Percentiles rank a stretch among this genome's conserved stretches.
These are phyloP conservation scores for Gasteruption jaculator DNA, from an alignment of 2,888 invertebrate species.

Conservation along the genomic window DNA sequence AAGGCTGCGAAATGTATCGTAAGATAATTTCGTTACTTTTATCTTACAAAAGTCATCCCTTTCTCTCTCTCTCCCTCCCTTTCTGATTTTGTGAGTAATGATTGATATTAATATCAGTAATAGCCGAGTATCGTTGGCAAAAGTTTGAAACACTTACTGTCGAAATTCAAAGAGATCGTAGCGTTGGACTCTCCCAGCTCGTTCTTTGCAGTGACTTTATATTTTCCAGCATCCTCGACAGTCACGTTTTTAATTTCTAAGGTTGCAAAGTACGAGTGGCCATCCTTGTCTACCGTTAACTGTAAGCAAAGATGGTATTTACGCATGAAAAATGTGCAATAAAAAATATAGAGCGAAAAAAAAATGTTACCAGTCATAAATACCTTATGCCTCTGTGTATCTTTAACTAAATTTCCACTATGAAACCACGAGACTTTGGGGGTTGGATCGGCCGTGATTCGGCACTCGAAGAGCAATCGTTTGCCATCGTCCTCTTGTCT, in stretches of 20 bases:
- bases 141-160: conserved; percentile 81
- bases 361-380: background rate
- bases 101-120: conserved; percentile 8
- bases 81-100: background rate
- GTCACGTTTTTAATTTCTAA: conserved; percentile 92
- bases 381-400: conserved; percentile 84
- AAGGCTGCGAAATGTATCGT: too few species aligned
- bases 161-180: conserved; percentile 95
- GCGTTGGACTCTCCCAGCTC: conserved; percentile 97
- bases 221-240: conserved; percentile 96
- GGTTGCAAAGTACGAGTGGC: conserved; percentile 89
- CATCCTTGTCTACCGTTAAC: conserved; percentile 86
- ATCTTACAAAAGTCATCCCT: too few species aligned
- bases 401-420: conserved; percentile 76
- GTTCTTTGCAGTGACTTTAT: conserved; percentile 95
- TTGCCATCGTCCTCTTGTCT: conserved; percentile 96
- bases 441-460: conserved; percentile 89
- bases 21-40: too few species aligned
- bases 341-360: too few species aligned
- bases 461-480: conserved; percentile 88
- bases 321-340: too few species aligned
- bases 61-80: too few species aligned
- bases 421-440: conserved; percentile 89
- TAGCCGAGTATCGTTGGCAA: conserved; percentile 13
- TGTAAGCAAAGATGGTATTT: conserved; percentile 52